Percentiles rank a stretch among this genome's conserved stretches.
These are phyloP conservation scores for Ectropis crepuscularia DNA, from an alignment of 2,888 invertebrate species.

Conservation along the genomic window DNA sequence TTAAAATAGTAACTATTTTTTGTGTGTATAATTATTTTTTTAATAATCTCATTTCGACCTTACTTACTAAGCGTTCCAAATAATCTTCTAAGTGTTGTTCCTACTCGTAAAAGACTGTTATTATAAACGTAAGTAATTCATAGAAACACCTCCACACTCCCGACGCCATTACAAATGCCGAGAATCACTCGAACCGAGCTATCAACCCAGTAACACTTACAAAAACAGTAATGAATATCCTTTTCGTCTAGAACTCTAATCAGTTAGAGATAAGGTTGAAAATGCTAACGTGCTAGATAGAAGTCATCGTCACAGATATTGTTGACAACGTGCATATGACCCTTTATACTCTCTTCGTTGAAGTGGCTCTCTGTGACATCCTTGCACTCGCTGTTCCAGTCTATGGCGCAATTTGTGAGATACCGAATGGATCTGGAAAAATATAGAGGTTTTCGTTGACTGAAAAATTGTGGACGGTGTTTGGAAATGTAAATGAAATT, in stretches of 20 bases:
- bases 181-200: conserved; percentile 30
- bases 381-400: conserved; percentile 75
- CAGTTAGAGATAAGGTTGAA: conserved; percentile 11
- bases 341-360: conserved; percentile 72
- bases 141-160: conserved; percentile 3
- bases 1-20: too few relatives aligned
- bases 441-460: neutral
- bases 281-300: conserved; percentile 62
- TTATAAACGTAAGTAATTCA: neutral
- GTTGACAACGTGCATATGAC: conserved; percentile 69
- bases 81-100: too few relatives aligned
- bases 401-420: conserved; percentile 69
- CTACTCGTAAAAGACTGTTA: neutral
- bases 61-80: too few relatives aligned
- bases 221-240: conserved; percentile 29
- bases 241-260: conserved; percentile 10
- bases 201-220: conserved; percentile 32
- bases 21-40: too few relatives aligned
- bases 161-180: conserved; percentile 8
- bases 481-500: neutral
- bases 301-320: conserved; percentile 68
- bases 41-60: too few relatives aligned
- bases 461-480: neutral
- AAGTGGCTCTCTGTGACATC: conserved; percentile 71
- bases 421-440: conserved; percentile 66